A percentile compares a stretch with the other conserved stretches of the same genome.
Conservation (phyloP, 2,113 vertebrate species). For the Eubucco bourcierii region DNA sequence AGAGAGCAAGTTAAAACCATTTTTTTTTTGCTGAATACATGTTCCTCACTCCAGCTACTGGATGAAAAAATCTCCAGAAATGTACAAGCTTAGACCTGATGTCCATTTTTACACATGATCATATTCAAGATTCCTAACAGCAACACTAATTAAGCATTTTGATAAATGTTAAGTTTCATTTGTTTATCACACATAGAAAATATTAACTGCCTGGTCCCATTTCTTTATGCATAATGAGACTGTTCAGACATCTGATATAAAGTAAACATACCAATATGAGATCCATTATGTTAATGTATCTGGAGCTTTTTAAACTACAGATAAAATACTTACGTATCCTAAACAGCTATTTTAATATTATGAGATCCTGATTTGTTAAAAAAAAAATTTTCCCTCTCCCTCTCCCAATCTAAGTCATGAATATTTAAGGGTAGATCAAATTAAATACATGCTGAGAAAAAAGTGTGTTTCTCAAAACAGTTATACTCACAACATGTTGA, state of each 20-base stretch:
- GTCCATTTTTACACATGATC: neutral
- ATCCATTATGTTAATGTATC: neutral
- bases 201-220: neutral
- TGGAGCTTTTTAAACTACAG: neutral
- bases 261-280: neutral
- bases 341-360: neutral
- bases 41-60: neutral
- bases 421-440: neutral
- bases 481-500: neutral
- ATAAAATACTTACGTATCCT: neutral
- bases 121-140: neutral
- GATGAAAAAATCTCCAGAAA: neutral
- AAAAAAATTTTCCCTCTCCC: neutral
- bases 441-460: neutral
- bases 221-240: neutral
- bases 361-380: neutral
- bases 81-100: neutral
- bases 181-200: neutral
- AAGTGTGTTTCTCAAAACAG: neutral
- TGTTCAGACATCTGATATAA: neutral
- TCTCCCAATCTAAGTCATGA: neutral
- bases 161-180: neutral
- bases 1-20: neutral
- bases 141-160: neutral
- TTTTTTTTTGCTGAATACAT: neutral